Evolutionary conservation across 2,113 vertebrate genomes (phyloP).

Genomic region (Caranx ignobilis): DNA sequence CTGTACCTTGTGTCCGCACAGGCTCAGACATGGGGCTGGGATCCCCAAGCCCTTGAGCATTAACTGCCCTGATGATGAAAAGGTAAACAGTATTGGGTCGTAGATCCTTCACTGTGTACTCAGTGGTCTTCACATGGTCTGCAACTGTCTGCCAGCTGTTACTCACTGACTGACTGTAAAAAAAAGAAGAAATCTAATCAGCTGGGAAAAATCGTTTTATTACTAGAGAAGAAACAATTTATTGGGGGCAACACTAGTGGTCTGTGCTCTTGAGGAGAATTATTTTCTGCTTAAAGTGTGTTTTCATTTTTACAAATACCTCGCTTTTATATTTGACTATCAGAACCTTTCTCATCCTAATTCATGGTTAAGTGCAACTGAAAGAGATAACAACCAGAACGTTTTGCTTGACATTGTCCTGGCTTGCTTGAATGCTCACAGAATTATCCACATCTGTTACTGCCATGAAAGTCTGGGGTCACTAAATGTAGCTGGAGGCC

Average conservation of each 20-base stretch:
- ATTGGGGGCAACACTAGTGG: not conserved
- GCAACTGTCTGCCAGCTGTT: slow-evolving; percentile 97
- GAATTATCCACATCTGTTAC: slow-evolving; percentile 69
- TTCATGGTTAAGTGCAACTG: not conserved
- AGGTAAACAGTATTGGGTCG: slow-evolving; percentile 96
- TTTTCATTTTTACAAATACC: slow-evolving; percentile 18
- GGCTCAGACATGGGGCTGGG: slow-evolving; percentile 95
- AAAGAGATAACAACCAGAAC: not conserved
- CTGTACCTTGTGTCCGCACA: slow-evolving; percentile 94
- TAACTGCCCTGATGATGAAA: slow-evolving; percentile 95
- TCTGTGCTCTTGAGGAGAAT: not conserved
- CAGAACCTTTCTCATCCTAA: slow-evolving; percentile 5
- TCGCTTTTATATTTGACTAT: slow-evolving; percentile 15
- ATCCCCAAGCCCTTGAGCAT: slow-evolving; percentile 92
- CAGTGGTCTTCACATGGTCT: slow-evolving; percentile 90
- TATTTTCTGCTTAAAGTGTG: slow-evolving; percentile 8
- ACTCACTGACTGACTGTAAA: slow-evolving; percentile 92
- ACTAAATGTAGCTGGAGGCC: slow-evolving; percentile 61
- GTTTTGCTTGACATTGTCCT: slow-evolving; percentile 12
- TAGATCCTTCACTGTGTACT: slow-evolving; percentile 89
- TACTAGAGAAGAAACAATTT: not conserved
- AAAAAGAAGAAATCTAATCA: slow-evolving; percentile 26
- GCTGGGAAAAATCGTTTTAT: not conserved
- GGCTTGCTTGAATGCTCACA: slow-evolving; percentile 44
- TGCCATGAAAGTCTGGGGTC: slow-evolving; percentile 70